phyloP scores from a whole-genome alignment of 2,888 invertebrate genomes.

The Panzeria rudis region DNA sequence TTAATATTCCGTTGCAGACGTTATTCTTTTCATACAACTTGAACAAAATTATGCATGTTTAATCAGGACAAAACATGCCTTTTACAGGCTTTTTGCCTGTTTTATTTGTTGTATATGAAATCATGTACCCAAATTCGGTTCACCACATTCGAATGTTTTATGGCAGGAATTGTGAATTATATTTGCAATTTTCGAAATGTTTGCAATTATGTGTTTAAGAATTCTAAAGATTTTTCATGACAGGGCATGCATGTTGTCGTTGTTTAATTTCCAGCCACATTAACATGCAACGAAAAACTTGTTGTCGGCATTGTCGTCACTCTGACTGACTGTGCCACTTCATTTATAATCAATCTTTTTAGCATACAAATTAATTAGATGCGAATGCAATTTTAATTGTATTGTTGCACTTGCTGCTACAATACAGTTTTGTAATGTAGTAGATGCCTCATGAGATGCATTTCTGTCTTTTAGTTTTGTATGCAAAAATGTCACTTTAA shows the following conservation, averaged over 20 bases:
- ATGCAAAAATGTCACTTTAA: slow-evolving; percentile 43
- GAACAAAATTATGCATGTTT: slow-evolving; percentile 71
- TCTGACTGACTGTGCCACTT: slow-evolving; percentile 60
- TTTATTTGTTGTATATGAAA: slow-evolving; percentile 28
- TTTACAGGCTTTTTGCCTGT: slow-evolving; percentile 57
- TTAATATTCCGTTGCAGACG: slow-evolving; percentile 46
- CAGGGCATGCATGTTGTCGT: neutral
- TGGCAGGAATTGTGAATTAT: slow-evolving; percentile 65
- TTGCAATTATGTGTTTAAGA: slow-evolving; percentile 37
- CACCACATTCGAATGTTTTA: slow-evolving; percentile 58
- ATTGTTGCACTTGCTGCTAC: slow-evolving; percentile 67
- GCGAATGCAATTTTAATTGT: slow-evolving; percentile 83
- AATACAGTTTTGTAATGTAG: slow-evolving; percentile 8
- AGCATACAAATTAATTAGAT: slow-evolving; percentile 83
- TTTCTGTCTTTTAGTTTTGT: slow-evolving; percentile 46
- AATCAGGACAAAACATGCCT: slow-evolving; percentile 68
- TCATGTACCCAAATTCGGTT: slow-evolving; percentile 56
- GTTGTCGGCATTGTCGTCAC: slow-evolving; percentile 57
- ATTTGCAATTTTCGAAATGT: slow-evolving; percentile 54
- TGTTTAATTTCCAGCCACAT: slow-evolving; percentile 34
- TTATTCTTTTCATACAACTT: slow-evolving; percentile 60
- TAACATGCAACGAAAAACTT: slow-evolving; percentile 58
- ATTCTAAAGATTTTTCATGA: slow-evolving; percentile 32
- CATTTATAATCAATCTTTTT: slow-evolving; percentile 76
- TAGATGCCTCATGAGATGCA: slow-evolving; percentile 56